Evolutionary conservation across 2,797 vertebrate genomes (phyloP).

Genomic region (Typhlichthys subterraneus): DNA sequence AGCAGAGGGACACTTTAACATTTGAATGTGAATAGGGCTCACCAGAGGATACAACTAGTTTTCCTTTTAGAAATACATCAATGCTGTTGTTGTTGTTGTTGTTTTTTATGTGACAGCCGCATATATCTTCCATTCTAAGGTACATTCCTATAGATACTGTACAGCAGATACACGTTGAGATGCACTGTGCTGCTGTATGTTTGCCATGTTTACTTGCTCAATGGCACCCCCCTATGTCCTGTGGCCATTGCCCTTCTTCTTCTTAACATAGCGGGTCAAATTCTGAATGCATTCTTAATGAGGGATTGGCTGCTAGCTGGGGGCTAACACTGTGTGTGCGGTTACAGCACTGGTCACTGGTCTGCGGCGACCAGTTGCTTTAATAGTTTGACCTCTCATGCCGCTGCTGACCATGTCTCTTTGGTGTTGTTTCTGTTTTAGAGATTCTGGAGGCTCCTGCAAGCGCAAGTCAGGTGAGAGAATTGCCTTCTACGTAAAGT

Average conservation of each 20-base stretch:
- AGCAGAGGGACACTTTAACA: slow-evolving; percentile 35
- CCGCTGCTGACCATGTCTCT: slow-evolving; percentile 84
- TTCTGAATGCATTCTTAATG: slow-evolving; percentile 64
- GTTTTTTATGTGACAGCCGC: slow-evolving; percentile 52
- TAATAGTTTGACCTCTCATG: slow-evolving; percentile 22
- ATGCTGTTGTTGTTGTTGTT: slow-evolving; percentile 9
- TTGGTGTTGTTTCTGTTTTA: slow-evolving; percentile 91
- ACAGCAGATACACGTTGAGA: neutral
- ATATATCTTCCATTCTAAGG: slow-evolving; percentile 16
- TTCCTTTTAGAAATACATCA: slow-evolving; percentile 33
- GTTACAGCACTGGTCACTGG: slow-evolving; percentile 10
- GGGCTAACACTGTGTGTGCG: slow-evolving; percentile 54
- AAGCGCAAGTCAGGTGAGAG: slow-evolving; percentile 91
- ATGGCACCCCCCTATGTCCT: slow-evolving; percentile 21
- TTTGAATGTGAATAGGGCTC: slow-evolving; percentile 21
- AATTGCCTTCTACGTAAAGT: neutral
- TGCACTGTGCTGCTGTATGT: neutral
- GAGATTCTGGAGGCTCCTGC: slow-evolving; percentile 86
- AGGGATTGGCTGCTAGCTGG: slow-evolving; percentile 68
- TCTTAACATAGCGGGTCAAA: slow-evolving; percentile 58
- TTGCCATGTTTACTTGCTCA: slow-evolving; percentile 30
- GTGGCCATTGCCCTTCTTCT: slow-evolving; percentile 38
- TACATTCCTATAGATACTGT: neutral
- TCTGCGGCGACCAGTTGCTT: neutral
- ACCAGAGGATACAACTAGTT: too few species aligned